Base-by-base conservation (phyloP, 2,888 invertebrate species). In the Phortica okadai region DNA sequence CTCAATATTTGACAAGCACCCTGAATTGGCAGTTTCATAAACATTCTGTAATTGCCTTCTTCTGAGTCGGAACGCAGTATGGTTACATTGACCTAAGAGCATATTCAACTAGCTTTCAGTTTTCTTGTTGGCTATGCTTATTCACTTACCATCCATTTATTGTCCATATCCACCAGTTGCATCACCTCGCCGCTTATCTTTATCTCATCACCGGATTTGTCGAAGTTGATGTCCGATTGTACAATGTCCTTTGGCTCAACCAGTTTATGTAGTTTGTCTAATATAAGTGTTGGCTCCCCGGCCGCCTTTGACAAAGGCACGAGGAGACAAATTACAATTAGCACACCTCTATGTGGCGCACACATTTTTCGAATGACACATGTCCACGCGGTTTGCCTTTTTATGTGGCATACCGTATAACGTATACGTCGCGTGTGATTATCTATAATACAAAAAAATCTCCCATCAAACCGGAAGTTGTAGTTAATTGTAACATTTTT, bases 141-240 rank as follows among this genome's bases (percentile, higher is more conserved):
- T 16, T 14, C 3, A 67, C 78, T 79, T 78, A 89, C 90, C 82
- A 79, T 83, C 83, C 89, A 90, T 1, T 89, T 82, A 33, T 90
- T 82, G 77, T 90, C 84, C 6, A 90, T 75, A 2, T 80, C 75
- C 0, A 82, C 75, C 1, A 76, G 58, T 4, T 83, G 83, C 4
- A 88, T 81, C 1, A 90, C 21, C 1, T 82, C 73, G 0, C 89
- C 90, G 77, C 80, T 86, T 7, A 90, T 16, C 11, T 76, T 67
- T 3, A 83, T 83, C 45, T 83, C 82, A 0, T 79, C 77, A 0
- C 76, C 82, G 1, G 59, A 78, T 41, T 84, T 84, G 4, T 84
- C 75, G 2, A 89, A 77, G 2, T 75, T 73, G 3, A 89, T 21
- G 16, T 79, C 75, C n/a, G 82, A 82, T 10, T 79, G 73, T 42